A percentile compares a stretch with the other conserved stretches of the same genome.
Conservation (phyloP, 2,888 invertebrate genomes). For the Sipha maydis region DNA sequence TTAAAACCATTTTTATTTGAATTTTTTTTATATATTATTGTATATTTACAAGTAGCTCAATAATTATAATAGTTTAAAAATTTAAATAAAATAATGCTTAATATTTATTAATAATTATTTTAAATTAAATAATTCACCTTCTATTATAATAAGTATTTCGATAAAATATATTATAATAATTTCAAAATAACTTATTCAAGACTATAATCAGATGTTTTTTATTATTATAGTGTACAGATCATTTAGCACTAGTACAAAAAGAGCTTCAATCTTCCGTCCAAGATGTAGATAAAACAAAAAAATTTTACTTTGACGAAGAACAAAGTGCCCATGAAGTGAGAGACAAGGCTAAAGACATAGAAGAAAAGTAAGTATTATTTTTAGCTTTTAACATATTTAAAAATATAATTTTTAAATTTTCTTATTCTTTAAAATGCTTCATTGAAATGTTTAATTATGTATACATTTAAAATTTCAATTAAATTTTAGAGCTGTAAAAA, state of each 20-base stretch:
- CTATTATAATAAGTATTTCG: not conserved
- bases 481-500: too few relatives aligned
- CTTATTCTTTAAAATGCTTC: too few relatives aligned
- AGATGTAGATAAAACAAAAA: constrained; percentile 94
- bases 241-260: constrained; percentile 86
- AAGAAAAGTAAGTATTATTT: constrained; percentile 79
- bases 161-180: not conserved
- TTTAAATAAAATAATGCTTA: too few relatives aligned
- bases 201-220: not conserved
- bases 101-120: too few relatives aligned
- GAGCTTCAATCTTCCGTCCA: constrained; percentile 86
- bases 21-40: too few relatives aligned
- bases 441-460: too few relatives aligned
- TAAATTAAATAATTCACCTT: too few relatives aligned
- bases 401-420: not conserved
- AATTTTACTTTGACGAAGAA: constrained; percentile 94
- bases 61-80: too few relatives aligned
- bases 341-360: constrained; percentile 93
- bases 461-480: too few relatives aligned
- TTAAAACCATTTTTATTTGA: too few relatives aligned
- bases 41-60: too few relatives aligned
- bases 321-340: constrained; percentile 94
- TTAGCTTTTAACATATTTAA: not conserved
- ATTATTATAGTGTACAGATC: constrained; percentile 78
- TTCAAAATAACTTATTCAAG: not conserved